phyloP scores from a whole-genome alignment of 2,888 invertebrate species.

The Ormyrus rosae region DNA sequence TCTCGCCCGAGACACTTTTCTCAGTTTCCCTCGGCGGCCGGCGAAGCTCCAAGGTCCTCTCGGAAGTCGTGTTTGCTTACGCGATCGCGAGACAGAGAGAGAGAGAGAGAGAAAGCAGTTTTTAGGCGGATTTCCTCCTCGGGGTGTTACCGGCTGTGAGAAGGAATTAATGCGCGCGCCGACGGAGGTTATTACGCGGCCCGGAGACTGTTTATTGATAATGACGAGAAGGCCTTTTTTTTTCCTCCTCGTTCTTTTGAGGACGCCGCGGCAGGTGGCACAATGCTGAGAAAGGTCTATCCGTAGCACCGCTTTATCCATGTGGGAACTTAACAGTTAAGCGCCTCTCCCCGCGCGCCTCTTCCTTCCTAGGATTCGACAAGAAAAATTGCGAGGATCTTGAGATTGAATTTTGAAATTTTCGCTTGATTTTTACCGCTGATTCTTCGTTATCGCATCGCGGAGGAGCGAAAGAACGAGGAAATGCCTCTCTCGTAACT shows the following conservation, averaged over 20 bases:
- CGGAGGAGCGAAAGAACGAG: no score
- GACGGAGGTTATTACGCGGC: neutral
- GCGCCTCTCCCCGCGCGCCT: no score
- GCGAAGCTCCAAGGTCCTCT: neutral
- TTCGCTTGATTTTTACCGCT: no score
- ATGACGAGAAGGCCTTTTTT: slow-evolving; percentile 7
- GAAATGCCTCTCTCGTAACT: no score
- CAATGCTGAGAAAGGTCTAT: slow-evolving; percentile 14
- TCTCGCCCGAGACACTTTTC: neutral
- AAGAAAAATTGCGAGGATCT: no score
- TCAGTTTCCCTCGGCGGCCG: neutral
- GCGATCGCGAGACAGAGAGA: neutral
- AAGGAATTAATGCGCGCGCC: neutral
- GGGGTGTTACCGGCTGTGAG: neutral
- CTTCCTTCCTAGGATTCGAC: no score
- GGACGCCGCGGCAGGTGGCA: no score
- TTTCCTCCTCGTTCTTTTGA: neutral
- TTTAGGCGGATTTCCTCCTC: slow-evolving; percentile 13
- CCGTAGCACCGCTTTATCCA: neutral
- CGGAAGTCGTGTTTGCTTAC: slow-evolving; percentile 6
- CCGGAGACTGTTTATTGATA: neutral
- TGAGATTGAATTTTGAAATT: no score
- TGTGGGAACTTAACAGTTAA: no score
- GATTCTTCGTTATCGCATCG: no score
- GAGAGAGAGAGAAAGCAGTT: neutral